Base-by-base conservation (phyloP, 1,140 invertebrate species). In the Trachymyrmex septentrionalis region DNA sequence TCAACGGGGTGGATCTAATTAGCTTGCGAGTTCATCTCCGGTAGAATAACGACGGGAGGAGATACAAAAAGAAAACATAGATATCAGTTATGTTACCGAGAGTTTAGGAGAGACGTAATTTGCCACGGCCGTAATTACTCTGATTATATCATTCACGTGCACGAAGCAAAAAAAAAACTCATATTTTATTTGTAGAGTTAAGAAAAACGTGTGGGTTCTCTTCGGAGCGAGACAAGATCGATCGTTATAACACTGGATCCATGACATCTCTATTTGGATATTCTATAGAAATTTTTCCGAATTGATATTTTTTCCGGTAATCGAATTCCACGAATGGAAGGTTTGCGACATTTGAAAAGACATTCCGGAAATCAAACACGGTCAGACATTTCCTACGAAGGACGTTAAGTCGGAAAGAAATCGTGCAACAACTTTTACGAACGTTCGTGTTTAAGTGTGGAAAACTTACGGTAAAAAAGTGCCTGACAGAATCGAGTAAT, bases 151-250 rank as follows among this genome's bases (percentile, higher is more conserved):
- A 50, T 73, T 72, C 14, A 4, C 44, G 14, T 14, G 12, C 19
- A 48, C 24, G 34, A 59, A 67, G 21, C 1, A 34, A 4, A 24
- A 63, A n/a, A 38, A n/a, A 9, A 59, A 61, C 7, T 16, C 30
- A 27, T 63, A 50, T 73, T 84, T 61, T 75, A 73, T 75, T 84
- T 75, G 69, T 84, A 84, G 80, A 84, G 30, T 61, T 24, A 73
- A 84, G 55, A 30, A 75, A 21, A 27, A 30, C 14, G 76, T 12
- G 24, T 38, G 24, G 24, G 4, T 34, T 84, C 44, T 61, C 55
- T 73, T 34, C 19, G 16, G 50, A 30, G 3, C 21, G 48, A 73
- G 1, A 7, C 53, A 59, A 16, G 16, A 59, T 30, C 19, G n/a
- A 38, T 84, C 19, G 24, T 61, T 38, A n/a, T 61, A 57, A 27